phyloP scores from a whole-genome alignment of 2,113 vertebrate genomes.

The Heterocephalus glaber region DNA sequence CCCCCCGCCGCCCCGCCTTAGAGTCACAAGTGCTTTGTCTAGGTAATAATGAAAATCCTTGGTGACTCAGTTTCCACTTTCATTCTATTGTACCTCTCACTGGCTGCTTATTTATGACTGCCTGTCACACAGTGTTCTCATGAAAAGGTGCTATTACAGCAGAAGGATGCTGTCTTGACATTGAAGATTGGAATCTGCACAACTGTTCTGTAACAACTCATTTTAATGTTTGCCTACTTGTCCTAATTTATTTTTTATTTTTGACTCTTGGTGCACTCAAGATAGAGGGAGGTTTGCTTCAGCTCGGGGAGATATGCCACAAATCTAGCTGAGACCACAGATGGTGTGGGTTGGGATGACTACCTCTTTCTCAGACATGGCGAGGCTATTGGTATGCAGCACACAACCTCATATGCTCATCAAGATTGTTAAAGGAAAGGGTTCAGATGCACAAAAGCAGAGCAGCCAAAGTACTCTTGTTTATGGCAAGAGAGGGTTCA shows the following conservation, averaged over 20 bases:
- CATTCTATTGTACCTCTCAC: slow-evolving; percentile 67
- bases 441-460: slow-evolving; percentile 68
- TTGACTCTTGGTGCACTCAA: slow-evolving; percentile 33
- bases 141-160: slow-evolving; percentile 72
- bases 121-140: slow-evolving; percentile 65
- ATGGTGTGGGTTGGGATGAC: slow-evolving; percentile 81
- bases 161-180: slow-evolving; percentile 82
- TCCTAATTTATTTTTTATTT: slow-evolving; percentile 84
- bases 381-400: slow-evolving; percentile 74
- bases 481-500: background rate
- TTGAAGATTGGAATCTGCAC: slow-evolving; percentile 78
- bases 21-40: slow-evolving; percentile 72
- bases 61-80: slow-evolving; percentile 84
- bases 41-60: slow-evolving; percentile 64
- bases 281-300: slow-evolving; percentile 68
- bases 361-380: slow-evolving; percentile 70
- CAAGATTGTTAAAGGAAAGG: slow-evolving; percentile 75
- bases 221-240: slow-evolving; percentile 84
- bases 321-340: slow-evolving; percentile 75
- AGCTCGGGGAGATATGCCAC: slow-evolving; percentile 66
- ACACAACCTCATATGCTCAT: slow-evolving; percentile 1
- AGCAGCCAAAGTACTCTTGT: slow-evolving; percentile 65
- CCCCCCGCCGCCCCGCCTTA: no score
- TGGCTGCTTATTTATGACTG: slow-evolving; percentile 77
- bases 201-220: slow-evolving; percentile 81